Evolutionary conservation across 2,113 vertebrate genomes (phyloP), one percentile per base, ranked within the genome.

Genomic region (Etheostoma spectabile): DNA sequence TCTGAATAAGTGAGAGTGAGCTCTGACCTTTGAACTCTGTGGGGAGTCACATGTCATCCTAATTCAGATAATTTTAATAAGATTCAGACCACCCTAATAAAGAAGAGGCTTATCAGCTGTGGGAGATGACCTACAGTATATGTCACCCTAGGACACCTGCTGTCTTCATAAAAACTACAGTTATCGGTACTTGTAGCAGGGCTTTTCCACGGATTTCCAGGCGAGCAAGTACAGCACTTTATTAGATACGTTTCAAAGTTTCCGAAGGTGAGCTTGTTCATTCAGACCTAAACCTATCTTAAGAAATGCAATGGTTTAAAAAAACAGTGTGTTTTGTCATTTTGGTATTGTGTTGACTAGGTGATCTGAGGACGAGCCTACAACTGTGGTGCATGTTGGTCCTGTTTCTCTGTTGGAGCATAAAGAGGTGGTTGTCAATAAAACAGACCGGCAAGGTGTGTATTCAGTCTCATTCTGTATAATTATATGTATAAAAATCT

Each of bases 371-470:
- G 79, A 93, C 93, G 93, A 89, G 81, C 59, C 57, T 84, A 6
- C 60, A 83, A 13, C 3, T 84, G 71, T 67, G 85, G 93, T 89
- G 86, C 86, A 72, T 95, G 77, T 56, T 94, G 70, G 1, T 95
- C 0, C 80, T 93, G 0, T 63, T 86, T 76, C 84, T 95, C 68
- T 86, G 93, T 82, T 89, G 85, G 0, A 45, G 62, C 0, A 84
- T 27, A 33, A 91, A 83, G 91, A 92, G 77, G 79, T 80, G 87
- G 48, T 81, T 69, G 49, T 93, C 56, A 90, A 87, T 74, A 59
- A 71, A 82, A 76, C 0, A 70, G 81, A 60, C 53, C 48, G 0
- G 24, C 86, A 19, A 93, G 94, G 95, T 96, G 93, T 0, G 42
- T 74, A 24, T 66, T 4, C 33, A 14, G 18, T 19, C 10, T 74